Evolutionary conservation across 1,140 invertebrate genomes (phyloP), one percentile per base, ranked within the genome.

Genomic region (Tribolium castaneum): DNA sequence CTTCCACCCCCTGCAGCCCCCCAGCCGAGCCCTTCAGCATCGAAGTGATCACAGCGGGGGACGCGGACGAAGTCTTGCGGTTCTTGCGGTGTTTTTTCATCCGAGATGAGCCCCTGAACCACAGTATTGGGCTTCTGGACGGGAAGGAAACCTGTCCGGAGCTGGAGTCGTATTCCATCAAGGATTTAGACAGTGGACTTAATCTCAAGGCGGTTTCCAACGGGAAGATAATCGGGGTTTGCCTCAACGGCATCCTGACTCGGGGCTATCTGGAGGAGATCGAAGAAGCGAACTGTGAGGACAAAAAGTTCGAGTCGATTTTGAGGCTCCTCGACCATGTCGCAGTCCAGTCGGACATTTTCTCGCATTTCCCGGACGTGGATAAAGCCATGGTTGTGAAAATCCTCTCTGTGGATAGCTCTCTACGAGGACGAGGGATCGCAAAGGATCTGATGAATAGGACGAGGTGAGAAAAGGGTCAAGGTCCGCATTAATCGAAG

Each of bases 31-130:
- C 80, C 6, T 83, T 83, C 75, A 80, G 82, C 10, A 85, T 86
- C 16, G 39, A 71, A 16, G 12, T 76, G 6, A 80, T 85, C 14
- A 78, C 39, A 7, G 34, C 39, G 4, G 74, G 78, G n/a, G 83
- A 87, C 70, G 74, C 70, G 22, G 81, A 85, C 6, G 71, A 70
- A 0, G 81, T 85, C 9, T 16, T 85, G 5, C 66, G 81, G 6
- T 83, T 83, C 50, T 59, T 86, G 19, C 62, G 83, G 34, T 70
- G 30, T 16, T 92, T 90, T 83, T 94, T 94, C 88, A 94, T 93
- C 87, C 88, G 88, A 10, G 92, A 94, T 75, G 93, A 94, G 81
- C 93, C 93, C 0, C 85, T 94, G n/a, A 94, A 94, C 84, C 84
- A 90, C 3, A 88, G 86, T 39, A 89, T 93, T 13, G 84, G 89